These are phyloP conservation scores for Mus minutoides DNA, from an alignment of 2,797 vertebrate genomes.

Conservation along the genomic window DNA sequence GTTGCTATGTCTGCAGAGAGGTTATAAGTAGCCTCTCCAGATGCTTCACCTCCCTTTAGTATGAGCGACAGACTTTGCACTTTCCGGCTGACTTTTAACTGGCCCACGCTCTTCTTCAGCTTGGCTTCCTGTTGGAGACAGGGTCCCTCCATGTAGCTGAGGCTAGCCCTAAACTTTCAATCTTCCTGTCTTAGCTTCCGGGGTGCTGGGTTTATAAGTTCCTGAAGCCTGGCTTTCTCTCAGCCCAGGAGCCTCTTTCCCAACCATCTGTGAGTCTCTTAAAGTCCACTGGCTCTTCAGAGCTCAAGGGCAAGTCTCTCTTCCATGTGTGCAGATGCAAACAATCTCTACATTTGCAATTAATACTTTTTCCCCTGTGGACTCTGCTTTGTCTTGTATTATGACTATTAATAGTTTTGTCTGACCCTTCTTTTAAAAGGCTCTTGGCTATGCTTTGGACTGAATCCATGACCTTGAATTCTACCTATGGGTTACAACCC, in stretches of 20 bases:
- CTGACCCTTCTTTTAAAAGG: neutral
- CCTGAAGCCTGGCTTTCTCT: neutral
- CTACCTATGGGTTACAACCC: neutral
- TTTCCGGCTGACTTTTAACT: fast-evolving
- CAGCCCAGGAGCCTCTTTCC: neutral
- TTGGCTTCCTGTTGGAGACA: neutral
- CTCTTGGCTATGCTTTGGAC: neutral
- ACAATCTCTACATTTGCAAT: neutral
- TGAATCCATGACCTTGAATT: neutral
- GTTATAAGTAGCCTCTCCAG: neutral
- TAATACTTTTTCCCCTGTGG: neutral
- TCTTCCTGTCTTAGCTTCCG: neutral
- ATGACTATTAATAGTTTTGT: neutral
- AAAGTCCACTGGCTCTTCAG: neutral
- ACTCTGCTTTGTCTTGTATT: neutral
- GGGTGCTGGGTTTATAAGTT: neutral
- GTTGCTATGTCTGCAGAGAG: neutral
- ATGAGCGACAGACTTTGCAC: fast-evolving
- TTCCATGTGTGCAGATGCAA: neutral
- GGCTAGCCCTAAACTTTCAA: neutral
- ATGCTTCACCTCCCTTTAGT: neutral
- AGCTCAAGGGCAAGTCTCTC: neutral
- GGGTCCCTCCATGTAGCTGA: neutral
- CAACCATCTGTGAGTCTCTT: neutral
- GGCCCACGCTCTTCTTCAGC: fast-evolving